These are phyloP conservation scores for Drosophila nr. perissopoda DNA, from an alignment of 2,888 invertebrate genomes.

Conservation along the genomic window DNA sequence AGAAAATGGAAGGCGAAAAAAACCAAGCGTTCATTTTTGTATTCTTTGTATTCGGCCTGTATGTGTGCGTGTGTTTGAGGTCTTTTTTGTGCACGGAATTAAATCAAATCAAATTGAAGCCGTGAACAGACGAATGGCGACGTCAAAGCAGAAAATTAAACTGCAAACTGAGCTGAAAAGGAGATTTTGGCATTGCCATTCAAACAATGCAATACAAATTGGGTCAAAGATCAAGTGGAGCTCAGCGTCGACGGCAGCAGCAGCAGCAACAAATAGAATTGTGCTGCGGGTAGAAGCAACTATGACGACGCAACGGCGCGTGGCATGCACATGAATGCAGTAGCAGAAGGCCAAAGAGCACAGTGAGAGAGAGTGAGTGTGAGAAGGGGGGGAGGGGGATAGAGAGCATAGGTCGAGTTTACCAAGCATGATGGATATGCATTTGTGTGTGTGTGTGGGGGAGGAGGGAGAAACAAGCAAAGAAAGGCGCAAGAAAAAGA, in stretches of 20 bases:
- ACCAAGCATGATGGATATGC: slow-evolving; percentile 75
- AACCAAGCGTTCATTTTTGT: slow-evolving; percentile 44
- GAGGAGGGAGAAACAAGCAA: slow-evolving; percentile 32
- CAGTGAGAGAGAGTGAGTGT: slow-evolving; percentile 5
- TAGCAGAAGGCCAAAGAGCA: slow-evolving; percentile 45
- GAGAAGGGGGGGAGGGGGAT: slow-evolving; percentile 4
- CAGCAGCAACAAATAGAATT: slow-evolving; percentile 66
- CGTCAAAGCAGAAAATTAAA: slow-evolving; percentile 73
- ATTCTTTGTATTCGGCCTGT: slow-evolving; percentile 9
- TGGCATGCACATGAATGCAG: slow-evolving; percentile 68
- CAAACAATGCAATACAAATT: slow-evolving; percentile 80
- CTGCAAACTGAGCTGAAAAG: slow-evolving; percentile 51
- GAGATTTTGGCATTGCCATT: slow-evolving; percentile 74
- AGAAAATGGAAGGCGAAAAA: slow-evolving; percentile 51
- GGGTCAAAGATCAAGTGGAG: slow-evolving; percentile 82
- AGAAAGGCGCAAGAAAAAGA: slow-evolving; percentile 69
- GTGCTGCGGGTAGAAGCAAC: slow-evolving; percentile 48
- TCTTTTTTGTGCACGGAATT: slow-evolving; percentile 45
- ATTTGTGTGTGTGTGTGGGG: background rate
- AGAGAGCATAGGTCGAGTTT: slow-evolving; percentile 71
- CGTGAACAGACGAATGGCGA: slow-evolving; percentile 55
- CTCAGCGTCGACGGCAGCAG: slow-evolving; percentile 59
- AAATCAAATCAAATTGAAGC: slow-evolving; percentile 76
- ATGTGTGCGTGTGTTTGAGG: slow-evolving; percentile 16
- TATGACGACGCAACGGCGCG: slow-evolving; percentile 72